Base-by-base conservation (phyloP, 2,797 vertebrate genomes). In the Lacerta bilineata region DNA sequence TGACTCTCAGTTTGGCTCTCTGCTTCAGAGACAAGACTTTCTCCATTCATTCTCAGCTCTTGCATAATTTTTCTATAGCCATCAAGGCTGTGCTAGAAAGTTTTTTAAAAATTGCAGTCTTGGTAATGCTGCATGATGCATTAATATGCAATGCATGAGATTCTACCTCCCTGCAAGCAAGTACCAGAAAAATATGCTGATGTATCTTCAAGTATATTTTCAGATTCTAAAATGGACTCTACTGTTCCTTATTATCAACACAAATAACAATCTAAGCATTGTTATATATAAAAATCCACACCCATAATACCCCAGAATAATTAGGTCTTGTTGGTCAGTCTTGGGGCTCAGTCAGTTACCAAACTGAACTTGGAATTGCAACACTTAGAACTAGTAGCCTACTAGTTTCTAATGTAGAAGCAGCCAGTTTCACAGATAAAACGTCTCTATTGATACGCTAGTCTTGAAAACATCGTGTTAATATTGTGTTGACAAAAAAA, bases 141-240 rank as follows among this genome's bases (percentile, higher is more conserved):
- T 92, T 90, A 95, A 92, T 88, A 93, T 90, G 82, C 90, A 93
- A 95, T 64, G n/a, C n/a, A 59, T 79, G 83, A 85, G 59, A 89
- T n/a, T 76, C 91, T 95, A 91, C 93, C 94, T 94, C 96, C 96
- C 95, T 94, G 95, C 91, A 94, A 95, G 93, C 92, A 94, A 95
- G 95, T 95, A 96, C 92, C 95, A 96, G 93, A 94, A 95, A 80
- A 92, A 95, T 94, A 96, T 93, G 92, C 87, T 95, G 90, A 93
- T 91, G 95, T 93, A 95, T 96, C 92, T 96, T 94, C 94, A 96
- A 95, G 94, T 95, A 95, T 91, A 95, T 87, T 91, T 86, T 94
- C 93, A 94, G 94, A 95, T 91, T 94, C 93, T 93, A 89, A 92
- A 94, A 96, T 88, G 94, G 95, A 95, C 93, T 95, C 90, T 92